phyloP scores from a whole-genome alignment of 2,113 vertebrate species.

The Indicator indicator region DNA sequence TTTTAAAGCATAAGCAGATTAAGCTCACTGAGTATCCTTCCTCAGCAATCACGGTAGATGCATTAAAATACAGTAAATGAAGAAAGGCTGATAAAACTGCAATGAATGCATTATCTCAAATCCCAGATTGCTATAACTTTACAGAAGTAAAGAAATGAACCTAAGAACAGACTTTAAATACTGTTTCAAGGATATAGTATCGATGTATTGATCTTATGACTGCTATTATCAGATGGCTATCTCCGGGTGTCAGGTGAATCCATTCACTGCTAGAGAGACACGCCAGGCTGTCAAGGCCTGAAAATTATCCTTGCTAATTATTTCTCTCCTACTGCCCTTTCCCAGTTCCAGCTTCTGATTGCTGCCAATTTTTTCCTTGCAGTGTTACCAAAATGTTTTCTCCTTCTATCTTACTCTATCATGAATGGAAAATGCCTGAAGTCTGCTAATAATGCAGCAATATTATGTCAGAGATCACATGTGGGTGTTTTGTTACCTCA shows the following conservation, averaged over 20 bases:
- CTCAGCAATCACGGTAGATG: not conserved
- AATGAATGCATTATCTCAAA: conserved; percentile 50
- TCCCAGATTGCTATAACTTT: conserved; percentile 29
- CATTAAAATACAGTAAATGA: conserved; percentile 40
- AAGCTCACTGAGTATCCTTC: conserved; percentile 16
- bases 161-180: conserved; percentile 42
- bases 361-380: conserved; percentile 2
- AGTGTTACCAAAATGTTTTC: not conserved
- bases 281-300: not conserved
- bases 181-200: conserved; percentile 57
- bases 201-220: conserved; percentile 58
- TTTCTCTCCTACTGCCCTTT: not conserved
- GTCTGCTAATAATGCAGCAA: not conserved
- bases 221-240: conserved; percentile 53
- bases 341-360: not conserved
- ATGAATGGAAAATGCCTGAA: not conserved
- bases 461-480: not conserved
- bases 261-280: conserved; percentile 10
- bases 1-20: conserved; percentile 38
- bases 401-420: not conserved
- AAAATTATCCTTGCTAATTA: conserved; percentile 58
- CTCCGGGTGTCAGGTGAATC: conserved; percentile 38
- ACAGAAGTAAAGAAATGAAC: conserved; percentile 48
- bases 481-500: not conserved
- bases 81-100: not conserved